These are phyloP conservation scores for Circaetus cinerascens DNA, from an alignment of 2,113 vertebrate genomes.

Conservation along the genomic window DNA sequence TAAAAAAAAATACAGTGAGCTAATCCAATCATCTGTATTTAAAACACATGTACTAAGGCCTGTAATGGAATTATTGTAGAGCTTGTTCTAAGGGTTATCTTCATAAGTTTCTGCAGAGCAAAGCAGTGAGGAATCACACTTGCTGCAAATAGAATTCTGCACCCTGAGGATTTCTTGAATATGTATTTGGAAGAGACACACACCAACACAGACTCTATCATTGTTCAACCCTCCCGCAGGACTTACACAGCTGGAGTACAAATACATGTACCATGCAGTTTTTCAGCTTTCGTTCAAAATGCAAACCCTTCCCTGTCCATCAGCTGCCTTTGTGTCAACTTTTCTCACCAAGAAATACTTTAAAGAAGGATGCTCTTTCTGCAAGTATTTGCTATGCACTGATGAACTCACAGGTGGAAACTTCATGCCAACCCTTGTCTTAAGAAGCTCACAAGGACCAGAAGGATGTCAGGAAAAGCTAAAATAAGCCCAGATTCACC, in stretches of 20 bases:
- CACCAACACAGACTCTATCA: background rate
- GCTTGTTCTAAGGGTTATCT: background rate
- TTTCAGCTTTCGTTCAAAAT: background rate
- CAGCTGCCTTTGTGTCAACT: background rate
- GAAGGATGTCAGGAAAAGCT: background rate
- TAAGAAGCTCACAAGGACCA: background rate
- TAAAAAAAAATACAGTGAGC: background rate
- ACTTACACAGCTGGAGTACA: background rate
- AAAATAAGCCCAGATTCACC: background rate
- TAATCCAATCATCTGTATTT: conserved; percentile 6
- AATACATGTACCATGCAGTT: background rate
- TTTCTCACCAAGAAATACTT: background rate
- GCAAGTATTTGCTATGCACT: background rate
- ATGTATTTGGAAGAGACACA: background rate
- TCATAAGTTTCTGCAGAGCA: background rate
- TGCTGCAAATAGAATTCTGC: background rate
- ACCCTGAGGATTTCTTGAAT: background rate
- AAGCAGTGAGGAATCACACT: background rate
- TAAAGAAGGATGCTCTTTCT: background rate
- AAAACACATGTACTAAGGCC: background rate
- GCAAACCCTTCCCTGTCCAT: background rate
- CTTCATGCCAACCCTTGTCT: background rate
- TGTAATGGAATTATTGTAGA: background rate
- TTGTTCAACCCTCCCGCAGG: background rate
- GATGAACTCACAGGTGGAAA: background rate